Evolutionary conservation across 2,888 invertebrate species (phyloP), one percentile per base, ranked within the genome.

Genomic region (Zygaena filipendulae): DNA sequence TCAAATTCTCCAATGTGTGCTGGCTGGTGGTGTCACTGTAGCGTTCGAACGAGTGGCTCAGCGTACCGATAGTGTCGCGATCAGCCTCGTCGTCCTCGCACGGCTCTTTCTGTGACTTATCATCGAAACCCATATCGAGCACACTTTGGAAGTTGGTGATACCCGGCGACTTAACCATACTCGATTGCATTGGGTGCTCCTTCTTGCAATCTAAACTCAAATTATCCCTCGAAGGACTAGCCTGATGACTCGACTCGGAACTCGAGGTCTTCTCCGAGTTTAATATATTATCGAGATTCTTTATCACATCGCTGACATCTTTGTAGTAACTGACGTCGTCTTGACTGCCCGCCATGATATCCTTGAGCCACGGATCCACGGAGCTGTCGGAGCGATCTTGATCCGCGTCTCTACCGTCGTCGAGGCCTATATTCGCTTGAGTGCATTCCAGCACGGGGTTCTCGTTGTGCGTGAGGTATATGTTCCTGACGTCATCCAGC

Each of bases 301-400:
- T 83, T 19, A 85, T 85, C 7, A 84, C 85, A 45, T 85, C 84
- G 30, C 84, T 84, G 32, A 85, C 82, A 39, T 84, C 84, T 40
- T 67, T 74, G 41, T 82, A 83, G 46, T 84, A 85, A 37, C 82
- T 82, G 44, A 83, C 81, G 42, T 85, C 84, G 26, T 84, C 84
- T 24, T 83, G 83, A 38, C 82, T 82, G 23, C 71, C 80, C 2
- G 77, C 79, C 1, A 83, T 82, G 5, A 84, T 82, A 25, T 84
- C 84, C 38, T 82, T 82, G 21, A 84, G 56, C 85, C 84, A 85
- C 1, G 83, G 84, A 46, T 84, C 85, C 47, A 84, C 75, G 2
- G 72, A 67, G 27, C 63, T 59, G 33, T 74, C 75, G 1, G 77
- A 75, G 27, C 56, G 52, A 33, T 77, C 74, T 12, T 61, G 55